Percentiles rank a stretch among this genome's conserved stretches.
phyloP scores from a whole-genome alignment of 2,888 invertebrate species.

The Strigamia crassipes region DNA sequence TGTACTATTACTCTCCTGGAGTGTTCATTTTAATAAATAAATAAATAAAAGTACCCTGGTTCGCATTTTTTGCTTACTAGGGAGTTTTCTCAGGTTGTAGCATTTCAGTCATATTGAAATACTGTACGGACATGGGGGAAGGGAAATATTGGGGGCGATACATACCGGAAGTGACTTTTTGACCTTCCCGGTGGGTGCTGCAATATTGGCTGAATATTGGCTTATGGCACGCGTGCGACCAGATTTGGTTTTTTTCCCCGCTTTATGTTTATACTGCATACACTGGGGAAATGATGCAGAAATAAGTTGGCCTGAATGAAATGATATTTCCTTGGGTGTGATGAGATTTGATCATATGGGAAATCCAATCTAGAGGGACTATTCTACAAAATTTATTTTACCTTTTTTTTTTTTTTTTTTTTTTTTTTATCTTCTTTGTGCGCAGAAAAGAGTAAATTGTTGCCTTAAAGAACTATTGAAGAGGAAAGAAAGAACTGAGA shows the following conservation, averaged over 20 bases:
- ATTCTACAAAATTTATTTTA: background rate
- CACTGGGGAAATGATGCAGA: slow-evolving; percentile 2
- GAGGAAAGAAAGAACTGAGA: background rate
- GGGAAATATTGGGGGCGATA: background rate
- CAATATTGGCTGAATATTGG: slow-evolving; percentile 34
- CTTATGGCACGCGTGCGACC: background rate
- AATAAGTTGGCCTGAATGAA: slow-evolving; percentile 23
- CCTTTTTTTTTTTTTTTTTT: too few relatives aligned
- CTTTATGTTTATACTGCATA: slow-evolving; percentile 1
- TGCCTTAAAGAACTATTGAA: background rate
- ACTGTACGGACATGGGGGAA: too few relatives aligned
- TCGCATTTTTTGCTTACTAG: too few relatives aligned
- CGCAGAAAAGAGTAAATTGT: background rate
- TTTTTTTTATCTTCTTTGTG: background rate
- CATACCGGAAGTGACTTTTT: background rate
- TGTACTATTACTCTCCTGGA: too few relatives aligned
- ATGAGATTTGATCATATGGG: slow-evolving; percentile 3
- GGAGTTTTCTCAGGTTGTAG: too few relatives aligned
- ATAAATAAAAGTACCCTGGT: too few relatives aligned
- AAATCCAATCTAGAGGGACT: slow-evolving; percentile 9
- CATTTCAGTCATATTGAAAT: too few relatives aligned
- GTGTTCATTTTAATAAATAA: too few relatives aligned
- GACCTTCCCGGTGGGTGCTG: slow-evolving; percentile 8
- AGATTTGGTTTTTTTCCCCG: background rate
- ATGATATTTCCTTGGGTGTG: slow-evolving; percentile 12